Conservation (phyloP, 2,797 vertebrate species). For the Sandelia bainsii region DNA sequence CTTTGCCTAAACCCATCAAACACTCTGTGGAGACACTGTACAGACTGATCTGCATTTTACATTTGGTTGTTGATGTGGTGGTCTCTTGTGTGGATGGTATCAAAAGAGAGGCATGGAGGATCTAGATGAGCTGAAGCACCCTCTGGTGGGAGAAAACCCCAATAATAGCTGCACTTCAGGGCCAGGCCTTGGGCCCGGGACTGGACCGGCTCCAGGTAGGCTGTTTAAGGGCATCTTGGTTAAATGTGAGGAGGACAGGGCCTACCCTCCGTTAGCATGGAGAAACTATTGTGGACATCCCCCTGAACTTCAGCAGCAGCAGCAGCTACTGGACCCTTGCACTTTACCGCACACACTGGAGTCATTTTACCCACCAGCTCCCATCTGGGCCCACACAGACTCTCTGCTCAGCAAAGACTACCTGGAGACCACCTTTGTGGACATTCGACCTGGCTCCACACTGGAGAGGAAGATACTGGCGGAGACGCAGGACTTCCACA, state of each 20-base stretch:
- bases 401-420: constrained; percentile 86
- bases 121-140: constrained; percentile 88
- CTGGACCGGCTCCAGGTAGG: constrained; percentile 50
- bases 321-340: constrained; percentile 87
- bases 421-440: constrained; percentile 89
- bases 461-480: constrained; percentile 85
- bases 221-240: constrained; percentile 80
- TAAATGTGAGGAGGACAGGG: constrained; percentile 83
- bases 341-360: constrained; percentile 84
- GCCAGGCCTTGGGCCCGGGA: constrained; percentile 29
- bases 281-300: constrained; percentile 77
- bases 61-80: constrained; percentile 62
- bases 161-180: constrained; percentile 45
- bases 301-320: constrained; percentile 79
- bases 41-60: constrained; percentile 59
- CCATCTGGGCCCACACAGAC: constrained; percentile 82
- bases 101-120: constrained; percentile 82
- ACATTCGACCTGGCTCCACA: constrained; percentile 79
- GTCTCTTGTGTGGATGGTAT: constrained; percentile 40
- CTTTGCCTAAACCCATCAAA: constrained; percentile 50
- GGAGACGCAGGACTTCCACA: constrained; percentile 85
- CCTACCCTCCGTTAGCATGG: constrained; percentile 77
- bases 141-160: constrained; percentile 83
- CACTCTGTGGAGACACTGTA: constrained; percentile 37
- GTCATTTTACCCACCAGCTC: constrained; percentile 75